Conservation (phyloP, 2,797 vertebrate species). For the Lates japonicus region DNA sequence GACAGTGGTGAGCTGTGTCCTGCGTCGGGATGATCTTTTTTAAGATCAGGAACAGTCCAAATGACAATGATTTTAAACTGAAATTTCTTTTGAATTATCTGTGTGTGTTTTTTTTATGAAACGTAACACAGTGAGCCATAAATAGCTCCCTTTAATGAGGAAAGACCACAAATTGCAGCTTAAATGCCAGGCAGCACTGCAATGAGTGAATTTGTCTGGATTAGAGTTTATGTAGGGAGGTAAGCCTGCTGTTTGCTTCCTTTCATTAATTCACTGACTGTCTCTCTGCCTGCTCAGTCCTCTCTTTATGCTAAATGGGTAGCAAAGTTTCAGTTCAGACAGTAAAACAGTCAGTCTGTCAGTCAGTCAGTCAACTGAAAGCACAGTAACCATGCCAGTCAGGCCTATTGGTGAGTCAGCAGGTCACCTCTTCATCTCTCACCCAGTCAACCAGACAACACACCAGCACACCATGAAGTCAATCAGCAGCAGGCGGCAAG, state of each 20-base stretch:
- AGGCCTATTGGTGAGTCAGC: constrained; percentile 22
- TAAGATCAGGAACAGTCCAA: not conserved
- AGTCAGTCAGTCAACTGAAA: constrained; percentile 19
- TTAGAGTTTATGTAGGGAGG: constrained; percentile 31
- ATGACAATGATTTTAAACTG: not conserved
- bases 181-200: constrained; percentile 34
- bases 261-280: constrained; percentile 31
- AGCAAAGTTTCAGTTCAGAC: constrained; percentile 11
- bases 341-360: constrained; percentile 12
- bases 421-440: constrained; percentile 25
- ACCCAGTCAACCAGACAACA: constrained; percentile 20
- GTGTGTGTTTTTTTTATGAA: not conserved
- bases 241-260: constrained; percentile 25
- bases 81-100: not conserved
- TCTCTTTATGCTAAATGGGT: not conserved
- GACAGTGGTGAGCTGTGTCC: not conserved
- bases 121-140: constrained; percentile 4
- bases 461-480: constrained; percentile 2
- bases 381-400: not conserved
- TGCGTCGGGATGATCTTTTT: not conserved
- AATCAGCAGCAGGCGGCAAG: not conserved
- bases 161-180: constrained; percentile 34
- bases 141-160: constrained; percentile 41
- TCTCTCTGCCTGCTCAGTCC: constrained; percentile 6
- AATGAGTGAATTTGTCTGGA: constrained; percentile 41